Conservation (phyloP, 1,140 invertebrate genomes). For the Drosophila sp. region DNA sequence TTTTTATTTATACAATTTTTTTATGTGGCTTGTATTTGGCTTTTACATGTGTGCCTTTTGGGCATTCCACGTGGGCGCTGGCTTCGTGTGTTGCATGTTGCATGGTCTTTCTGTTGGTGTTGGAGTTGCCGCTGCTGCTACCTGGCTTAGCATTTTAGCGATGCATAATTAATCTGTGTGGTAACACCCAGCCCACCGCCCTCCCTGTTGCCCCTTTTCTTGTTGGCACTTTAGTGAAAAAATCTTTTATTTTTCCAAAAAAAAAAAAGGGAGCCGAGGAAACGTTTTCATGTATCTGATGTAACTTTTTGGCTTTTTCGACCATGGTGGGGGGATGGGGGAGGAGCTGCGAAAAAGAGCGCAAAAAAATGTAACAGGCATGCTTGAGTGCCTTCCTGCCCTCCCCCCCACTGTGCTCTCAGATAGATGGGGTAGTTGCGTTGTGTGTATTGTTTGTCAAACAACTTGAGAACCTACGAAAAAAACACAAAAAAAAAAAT, state of each 20-base stretch:
- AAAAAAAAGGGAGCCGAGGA: conserved; percentile 16
- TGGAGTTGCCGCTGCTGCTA: conserved; percentile 38
- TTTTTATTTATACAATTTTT: conserved; percentile 62
- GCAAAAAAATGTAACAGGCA: conserved; percentile 77
- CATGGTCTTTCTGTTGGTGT: conserved; percentile 33
- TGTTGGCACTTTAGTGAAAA: conserved; percentile 73
- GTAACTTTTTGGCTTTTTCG: conserved; percentile 44
- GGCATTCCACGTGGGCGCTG: conserved; percentile 1
- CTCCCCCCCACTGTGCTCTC: conserved; percentile 16
- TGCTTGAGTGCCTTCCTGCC: conserved; percentile 63
- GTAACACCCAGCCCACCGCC: conserved; percentile 33
- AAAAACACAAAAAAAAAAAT: conserved; percentile 4
- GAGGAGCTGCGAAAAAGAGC: conserved; percentile 50
- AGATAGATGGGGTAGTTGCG: conserved; percentile 21
- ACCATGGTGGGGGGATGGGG: conserved; percentile 12
- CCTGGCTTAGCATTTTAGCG: conserved; percentile 79
- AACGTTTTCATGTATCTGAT: conserved; percentile 78
- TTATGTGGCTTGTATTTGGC: conserved; percentile 75
- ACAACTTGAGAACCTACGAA: conserved; percentile 61
- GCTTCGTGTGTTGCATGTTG: conserved; percentile 1
- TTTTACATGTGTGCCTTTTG: conserved; percentile 53
- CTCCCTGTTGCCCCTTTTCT: conserved; percentile 26
- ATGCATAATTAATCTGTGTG: conserved; percentile 75
- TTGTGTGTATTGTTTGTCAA: conserved; percentile 76
- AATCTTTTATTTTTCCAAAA: conserved; percentile 77